Conservation (phyloP, 1,140 invertebrate species). For the Contarinia nasturtii region DNA sequence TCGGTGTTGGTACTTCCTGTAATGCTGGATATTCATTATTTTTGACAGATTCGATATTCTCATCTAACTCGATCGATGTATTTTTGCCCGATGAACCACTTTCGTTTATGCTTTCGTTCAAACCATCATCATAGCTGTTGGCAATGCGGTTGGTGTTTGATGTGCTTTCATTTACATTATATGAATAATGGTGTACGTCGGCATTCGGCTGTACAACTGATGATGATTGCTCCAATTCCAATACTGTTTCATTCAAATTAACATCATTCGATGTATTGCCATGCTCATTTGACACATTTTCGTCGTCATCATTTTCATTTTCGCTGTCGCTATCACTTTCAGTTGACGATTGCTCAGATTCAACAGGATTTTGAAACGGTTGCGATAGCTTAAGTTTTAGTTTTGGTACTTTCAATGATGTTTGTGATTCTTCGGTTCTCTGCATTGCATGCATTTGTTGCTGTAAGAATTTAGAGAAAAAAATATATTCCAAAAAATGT, state of each 20-base stretch:
- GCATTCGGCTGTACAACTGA: too few relatives aligned
- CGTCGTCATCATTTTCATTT: background rate
- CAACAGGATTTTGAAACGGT: conserved; percentile 20
- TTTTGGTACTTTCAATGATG: conserved; percentile 26
- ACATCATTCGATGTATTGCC: background rate
- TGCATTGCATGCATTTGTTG: background rate
- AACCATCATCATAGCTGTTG: too few relatives aligned
- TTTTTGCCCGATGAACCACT: too few relatives aligned
- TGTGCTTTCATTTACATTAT: too few relatives aligned
- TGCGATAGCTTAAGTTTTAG: conserved; percentile 29
- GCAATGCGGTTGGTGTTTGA: too few relatives aligned
- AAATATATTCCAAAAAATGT: too few relatives aligned
- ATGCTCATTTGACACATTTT: background rate
- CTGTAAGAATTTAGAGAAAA: background rate
- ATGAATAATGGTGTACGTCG: too few relatives aligned
- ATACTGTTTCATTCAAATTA: background rate
- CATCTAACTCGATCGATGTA: too few relatives aligned
- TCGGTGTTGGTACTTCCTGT: too few relatives aligned
- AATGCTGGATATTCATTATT: too few relatives aligned
- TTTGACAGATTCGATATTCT: too few relatives aligned
- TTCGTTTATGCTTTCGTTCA: too few relatives aligned
- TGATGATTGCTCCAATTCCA: background rate
- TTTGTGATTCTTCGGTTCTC: conserved; percentile 5
- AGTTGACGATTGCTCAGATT: conserved; percentile 17
- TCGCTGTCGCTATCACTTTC: conserved; percentile 12